phyloP scores from a whole-genome alignment of 2,888 invertebrate species.

The Plagiodera versicolora region DNA sequence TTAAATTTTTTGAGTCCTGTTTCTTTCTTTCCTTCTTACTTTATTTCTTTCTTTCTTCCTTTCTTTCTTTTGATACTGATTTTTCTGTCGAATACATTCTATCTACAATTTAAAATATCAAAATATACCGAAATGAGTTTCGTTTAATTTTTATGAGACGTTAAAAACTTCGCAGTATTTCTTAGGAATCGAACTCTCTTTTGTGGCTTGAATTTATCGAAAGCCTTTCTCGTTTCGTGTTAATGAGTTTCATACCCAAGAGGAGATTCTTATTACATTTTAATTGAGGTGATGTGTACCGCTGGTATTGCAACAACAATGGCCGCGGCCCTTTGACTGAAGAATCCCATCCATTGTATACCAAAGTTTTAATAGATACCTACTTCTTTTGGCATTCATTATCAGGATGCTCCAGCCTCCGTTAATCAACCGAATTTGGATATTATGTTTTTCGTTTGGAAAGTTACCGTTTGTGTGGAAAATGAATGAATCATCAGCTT shows the following conservation, averaged over 20 bases:
- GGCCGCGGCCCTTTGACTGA: slow-evolving; percentile 39
- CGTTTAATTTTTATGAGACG: neutral
- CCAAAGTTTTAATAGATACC: slow-evolving; percentile 57
- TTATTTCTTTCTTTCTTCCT: too few relatives aligned
- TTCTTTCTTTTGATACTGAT: too few relatives aligned
- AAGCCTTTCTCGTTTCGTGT: slow-evolving; percentile 52
- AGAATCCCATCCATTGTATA: slow-evolving; percentile 38
- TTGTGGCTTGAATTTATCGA: slow-evolving; percentile 50
- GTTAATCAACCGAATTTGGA: slow-evolving; percentile 54
- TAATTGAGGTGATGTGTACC: slow-evolving; percentile 57
- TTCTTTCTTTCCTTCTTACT: too few relatives aligned
- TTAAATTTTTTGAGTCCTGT: too few relatives aligned
- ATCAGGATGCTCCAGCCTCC: slow-evolving; percentile 50
- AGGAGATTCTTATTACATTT: slow-evolving; percentile 57
- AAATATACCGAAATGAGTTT: too few relatives aligned
- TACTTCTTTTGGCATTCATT: slow-evolving; percentile 55
- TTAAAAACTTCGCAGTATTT: slow-evolving; percentile 14
- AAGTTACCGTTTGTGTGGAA: slow-evolving; percentile 49
- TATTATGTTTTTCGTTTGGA: slow-evolving; percentile 40
- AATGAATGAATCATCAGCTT: slow-evolving; percentile 52
- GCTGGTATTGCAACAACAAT: slow-evolving; percentile 51
- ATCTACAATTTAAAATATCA: neutral
- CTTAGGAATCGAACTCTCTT: slow-evolving; percentile 24
- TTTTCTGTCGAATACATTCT: too few relatives aligned
- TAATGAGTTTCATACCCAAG: slow-evolving; percentile 55